These are phyloP conservation scores for Galerucella nymphaeae DNA, from an alignment of 2,888 invertebrate genomes.

Conservation along the genomic window DNA sequence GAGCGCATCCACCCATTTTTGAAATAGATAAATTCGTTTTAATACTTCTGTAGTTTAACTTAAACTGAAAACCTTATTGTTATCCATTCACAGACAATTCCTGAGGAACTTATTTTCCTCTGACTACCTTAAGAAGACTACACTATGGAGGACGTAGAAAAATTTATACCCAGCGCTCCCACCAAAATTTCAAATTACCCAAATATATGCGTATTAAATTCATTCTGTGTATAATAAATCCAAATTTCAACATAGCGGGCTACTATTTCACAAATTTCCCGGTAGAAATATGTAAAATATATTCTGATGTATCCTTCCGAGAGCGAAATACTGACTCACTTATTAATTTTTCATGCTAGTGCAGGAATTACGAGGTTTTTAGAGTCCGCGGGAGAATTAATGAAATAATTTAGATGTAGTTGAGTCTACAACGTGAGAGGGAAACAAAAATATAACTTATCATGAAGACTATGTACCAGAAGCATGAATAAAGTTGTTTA, in stretches of 20 bases:
- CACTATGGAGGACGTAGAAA: not conserved
- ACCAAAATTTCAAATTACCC: not conserved
- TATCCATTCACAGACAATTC: no score
- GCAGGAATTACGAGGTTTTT: not conserved
- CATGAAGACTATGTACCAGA: not conserved
- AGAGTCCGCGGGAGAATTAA: not conserved
- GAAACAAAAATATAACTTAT: not conserved
- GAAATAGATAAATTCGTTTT: no score
- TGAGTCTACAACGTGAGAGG: no score
- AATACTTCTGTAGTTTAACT: no score
- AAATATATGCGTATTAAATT: not conserved
- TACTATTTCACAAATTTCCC: not conserved
- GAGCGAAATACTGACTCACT: not conserved
- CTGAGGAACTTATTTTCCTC: no score
- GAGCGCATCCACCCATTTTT: not conserved
- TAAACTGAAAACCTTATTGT: no score
- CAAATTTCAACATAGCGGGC: not conserved
- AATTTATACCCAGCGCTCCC: not conserved
- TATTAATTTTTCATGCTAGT: not conserved
- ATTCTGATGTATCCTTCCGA: not conserved
- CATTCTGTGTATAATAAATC: not conserved
- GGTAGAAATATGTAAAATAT: constrained; percentile 1
- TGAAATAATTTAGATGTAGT: not conserved
- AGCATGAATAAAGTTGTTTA: no score
- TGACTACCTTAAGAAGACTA: no score